Base-by-base conservation (phyloP, 2,888 invertebrate species). In the Patella caerulea region DNA sequence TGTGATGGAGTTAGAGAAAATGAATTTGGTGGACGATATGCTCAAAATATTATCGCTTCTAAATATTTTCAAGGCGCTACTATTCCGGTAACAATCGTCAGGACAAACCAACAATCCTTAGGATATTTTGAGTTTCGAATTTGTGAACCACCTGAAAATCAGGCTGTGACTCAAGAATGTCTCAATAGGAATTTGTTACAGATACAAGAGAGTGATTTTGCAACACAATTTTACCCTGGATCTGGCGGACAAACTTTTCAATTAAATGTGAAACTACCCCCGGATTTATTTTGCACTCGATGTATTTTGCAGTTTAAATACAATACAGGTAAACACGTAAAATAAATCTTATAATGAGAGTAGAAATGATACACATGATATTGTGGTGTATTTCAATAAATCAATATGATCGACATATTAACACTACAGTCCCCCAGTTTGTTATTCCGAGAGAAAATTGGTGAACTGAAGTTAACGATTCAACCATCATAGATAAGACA, bases 271-370 rank as follows among this genome's bases (percentile, higher is more conserved):
- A 82, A 81, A 2, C 55, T 82, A 9, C 82, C 81, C 14, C 81
- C 82, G 1, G 75, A 82, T 17, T 34, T 83, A 29, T 72, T 77
- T 2, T 83, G 83, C 59, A 77, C 80, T 3, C 72, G 82, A 65
- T 83, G 83, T 69, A 81, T 83, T 0, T 11, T 83, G 12, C 83
- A 83, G 59, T 83, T 82, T 82, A 54, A 82, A 65, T 83, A 83
- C 65, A 78, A 78, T 34, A 82, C 83, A 80, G 83, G 83, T 83
- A 76, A 52, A 69, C 17, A 45, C 9, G 9, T 45, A 45, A 45
- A 45, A 45, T 9, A 45, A 45, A 45, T 45, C 45, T 45, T 45
- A 4, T 45, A 9, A 45, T 45, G 45, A 45, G 9, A 45, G 45
- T 45, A 45, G 9, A 9, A 2, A 24, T 24, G 24, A 29, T 29